Evolutionary conservation across 2,797 vertebrate species (phyloP).

Genomic region (Epinephelus malabaricus): DNA sequence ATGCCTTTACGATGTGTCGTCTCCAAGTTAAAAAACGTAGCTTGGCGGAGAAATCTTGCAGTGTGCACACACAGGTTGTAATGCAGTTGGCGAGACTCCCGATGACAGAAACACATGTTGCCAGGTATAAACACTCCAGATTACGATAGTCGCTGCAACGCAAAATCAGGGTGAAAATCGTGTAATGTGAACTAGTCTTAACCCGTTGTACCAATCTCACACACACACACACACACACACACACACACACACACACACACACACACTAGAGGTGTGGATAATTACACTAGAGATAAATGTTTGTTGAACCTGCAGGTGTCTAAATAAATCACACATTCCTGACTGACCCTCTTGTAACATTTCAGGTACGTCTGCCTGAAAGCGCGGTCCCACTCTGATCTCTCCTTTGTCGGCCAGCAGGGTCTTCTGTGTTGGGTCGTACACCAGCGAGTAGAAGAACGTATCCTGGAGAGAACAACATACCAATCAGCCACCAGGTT

Average conservation of each 20-base stretch:
- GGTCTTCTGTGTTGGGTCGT: slow-evolving; percentile 97
- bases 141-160: too few relatives aligned
- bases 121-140: too few relatives aligned
- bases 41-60: too few relatives aligned
- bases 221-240: neutral
- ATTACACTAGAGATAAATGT: neutral
- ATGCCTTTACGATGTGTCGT: too few relatives aligned
- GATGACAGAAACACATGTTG: too few relatives aligned
- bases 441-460: slow-evolving; percentile 98
- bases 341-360: slow-evolving; percentile 95
- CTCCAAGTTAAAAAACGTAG: too few relatives aligned
- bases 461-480: slow-evolving; percentile 86
- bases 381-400: slow-evolving; percentile 96
- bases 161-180: too few relatives aligned
- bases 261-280: neutral
- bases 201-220: too few relatives aligned
- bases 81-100: too few relatives aligned
- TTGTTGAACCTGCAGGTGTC: neutral
- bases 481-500: neutral
- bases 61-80: too few relatives aligned
- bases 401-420: slow-evolving; percentile 97
- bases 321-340: slow-evolving; percentile 21
- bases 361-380: slow-evolving; percentile 97
- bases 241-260: neutral
- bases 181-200: too few relatives aligned